Evolutionary conservation across 2,797 vertebrate species (phyloP).

Genomic region (Darevskia nairensis): DNA sequence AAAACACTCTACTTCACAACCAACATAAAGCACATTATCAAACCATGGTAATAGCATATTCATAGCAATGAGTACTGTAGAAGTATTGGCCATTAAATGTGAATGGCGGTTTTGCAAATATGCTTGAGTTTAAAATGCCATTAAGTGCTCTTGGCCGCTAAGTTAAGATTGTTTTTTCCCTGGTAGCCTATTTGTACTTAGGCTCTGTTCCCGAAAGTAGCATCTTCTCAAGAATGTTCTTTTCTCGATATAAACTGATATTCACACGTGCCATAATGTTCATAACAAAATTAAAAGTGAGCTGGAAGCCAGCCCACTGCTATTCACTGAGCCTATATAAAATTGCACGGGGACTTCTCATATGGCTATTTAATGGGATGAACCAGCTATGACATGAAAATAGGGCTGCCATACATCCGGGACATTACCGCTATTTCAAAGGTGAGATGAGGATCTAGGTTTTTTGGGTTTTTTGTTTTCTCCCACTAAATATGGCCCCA

Average conservation of each 20-base stretch:
- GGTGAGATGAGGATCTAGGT: too few species aligned
- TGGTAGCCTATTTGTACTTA: constrained; percentile 5
- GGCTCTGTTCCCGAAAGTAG: background rate
- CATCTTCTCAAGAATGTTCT: constrained; percentile 16
- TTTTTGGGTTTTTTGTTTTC: too few species aligned
- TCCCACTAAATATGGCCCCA: background rate
- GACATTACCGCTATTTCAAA: too few species aligned
- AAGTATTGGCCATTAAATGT: background rate
- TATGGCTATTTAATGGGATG: background rate
- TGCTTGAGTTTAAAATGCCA: background rate
- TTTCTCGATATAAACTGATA: background rate
- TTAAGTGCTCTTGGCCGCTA: background rate
- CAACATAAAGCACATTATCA: background rate
- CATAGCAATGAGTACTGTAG: background rate
- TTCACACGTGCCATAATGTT: background rate
- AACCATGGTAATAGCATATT: background rate
- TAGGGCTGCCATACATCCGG: too few species aligned
- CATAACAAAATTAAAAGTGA: background rate
- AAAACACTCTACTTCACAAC: background rate
- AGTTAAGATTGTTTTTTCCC: background rate
- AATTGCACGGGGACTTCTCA: background rate
- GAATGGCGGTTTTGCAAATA: background rate
- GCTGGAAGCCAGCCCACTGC: background rate
- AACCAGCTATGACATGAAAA: background rate
- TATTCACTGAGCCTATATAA: background rate